These are phyloP conservation scores for Epinephelus lanceolatus DNA, from an alignment of 2,113 vertebrate species.

Conservation along the genomic window DNA sequence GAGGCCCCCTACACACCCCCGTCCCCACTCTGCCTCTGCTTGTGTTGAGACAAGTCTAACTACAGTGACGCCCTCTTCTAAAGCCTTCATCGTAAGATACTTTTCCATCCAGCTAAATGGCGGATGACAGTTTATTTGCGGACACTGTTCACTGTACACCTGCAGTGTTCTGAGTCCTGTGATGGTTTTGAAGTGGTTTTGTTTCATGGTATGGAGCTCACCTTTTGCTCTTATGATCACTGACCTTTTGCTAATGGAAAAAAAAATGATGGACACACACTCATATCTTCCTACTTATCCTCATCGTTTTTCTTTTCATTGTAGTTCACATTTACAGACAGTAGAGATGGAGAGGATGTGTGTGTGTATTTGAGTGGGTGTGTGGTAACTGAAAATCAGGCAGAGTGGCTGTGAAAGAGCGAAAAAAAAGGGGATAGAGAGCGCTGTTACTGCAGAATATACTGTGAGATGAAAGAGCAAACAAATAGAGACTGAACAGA, in stretches of 20 bases:
- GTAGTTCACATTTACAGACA: slow-evolving; percentile 9
- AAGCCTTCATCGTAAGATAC: not conserved
- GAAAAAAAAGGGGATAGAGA: slow-evolving; percentile 1
- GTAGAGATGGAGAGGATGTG: not conserved
- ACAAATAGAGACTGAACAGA: not conserved
- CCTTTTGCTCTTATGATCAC: not conserved
- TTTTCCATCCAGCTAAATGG: not conserved
- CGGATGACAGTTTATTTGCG: not conserved
- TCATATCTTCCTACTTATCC: not conserved
- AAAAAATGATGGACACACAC: not conserved
- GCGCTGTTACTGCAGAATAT: slow-evolving; percentile 13
- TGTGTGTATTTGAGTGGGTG: slow-evolving; percentile 38
- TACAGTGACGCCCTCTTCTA: not conserved
- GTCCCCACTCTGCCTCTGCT: too few relatives aligned
- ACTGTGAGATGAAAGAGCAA: not conserved
- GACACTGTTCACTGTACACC: not conserved
- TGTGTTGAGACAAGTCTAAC: not conserved
- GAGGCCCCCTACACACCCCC: too few relatives aligned
- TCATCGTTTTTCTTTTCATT: not conserved
- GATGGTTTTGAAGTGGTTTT: not conserved
- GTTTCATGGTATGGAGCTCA: not conserved
- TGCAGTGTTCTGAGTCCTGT: not conserved
- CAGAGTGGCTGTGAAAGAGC: slow-evolving; percentile 28
- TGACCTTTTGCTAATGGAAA: slow-evolving; percentile 2
- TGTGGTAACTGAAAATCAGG: slow-evolving; percentile 28